These are phyloP conservation scores for Oscheius myriophilus DNA, from an alignment of 2,888 invertebrate genomes.

Conservation along the genomic window DNA sequence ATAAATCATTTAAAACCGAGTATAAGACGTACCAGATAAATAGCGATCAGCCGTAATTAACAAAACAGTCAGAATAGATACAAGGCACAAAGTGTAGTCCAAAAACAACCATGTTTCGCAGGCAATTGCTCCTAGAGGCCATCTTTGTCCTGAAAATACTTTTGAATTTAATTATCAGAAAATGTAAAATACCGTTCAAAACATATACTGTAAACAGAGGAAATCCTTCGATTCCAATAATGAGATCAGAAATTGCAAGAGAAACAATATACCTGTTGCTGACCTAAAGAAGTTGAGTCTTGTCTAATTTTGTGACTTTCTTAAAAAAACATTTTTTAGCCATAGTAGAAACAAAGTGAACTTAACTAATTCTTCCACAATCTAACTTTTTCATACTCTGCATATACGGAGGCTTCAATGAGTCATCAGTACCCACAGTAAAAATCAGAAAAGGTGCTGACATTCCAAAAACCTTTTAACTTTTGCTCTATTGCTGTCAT, in stretches of 20 bases:
- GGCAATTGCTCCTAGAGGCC: slow-evolving; percentile 66
- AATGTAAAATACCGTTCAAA: slow-evolving; percentile 57
- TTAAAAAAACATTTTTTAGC: too few relatives aligned
- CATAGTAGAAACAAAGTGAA: too few relatives aligned
- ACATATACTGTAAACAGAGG: slow-evolving; percentile 70
- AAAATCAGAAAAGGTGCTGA: too few relatives aligned
- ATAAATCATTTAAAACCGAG: too few relatives aligned
- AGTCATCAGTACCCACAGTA: too few relatives aligned
- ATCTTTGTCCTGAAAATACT: slow-evolving; percentile 59
- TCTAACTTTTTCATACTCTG: too few relatives aligned
- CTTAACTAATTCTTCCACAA: too few relatives aligned
- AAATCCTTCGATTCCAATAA: slow-evolving; percentile 70
- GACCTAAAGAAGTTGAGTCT: slow-evolving; percentile 42
- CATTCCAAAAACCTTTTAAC: too few relatives aligned
- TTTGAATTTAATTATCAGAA: neutral
- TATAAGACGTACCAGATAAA: slow-evolving; percentile 40
- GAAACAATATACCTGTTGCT: slow-evolving; percentile 70
- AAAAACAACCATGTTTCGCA: slow-evolving; percentile 70
- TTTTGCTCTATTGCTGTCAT: too few relatives aligned
- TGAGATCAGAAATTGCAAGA: slow-evolving; percentile 68
- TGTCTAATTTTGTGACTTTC: neutral
- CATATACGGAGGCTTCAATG: too few relatives aligned
- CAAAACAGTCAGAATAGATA: slow-evolving; percentile 70
- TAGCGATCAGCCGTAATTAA: slow-evolving; percentile 69
- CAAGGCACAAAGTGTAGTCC: slow-evolving; percentile 70